phyloP scores from a whole-genome alignment of 2,888 invertebrate genomes.

The Creontiades dilutus region DNA sequence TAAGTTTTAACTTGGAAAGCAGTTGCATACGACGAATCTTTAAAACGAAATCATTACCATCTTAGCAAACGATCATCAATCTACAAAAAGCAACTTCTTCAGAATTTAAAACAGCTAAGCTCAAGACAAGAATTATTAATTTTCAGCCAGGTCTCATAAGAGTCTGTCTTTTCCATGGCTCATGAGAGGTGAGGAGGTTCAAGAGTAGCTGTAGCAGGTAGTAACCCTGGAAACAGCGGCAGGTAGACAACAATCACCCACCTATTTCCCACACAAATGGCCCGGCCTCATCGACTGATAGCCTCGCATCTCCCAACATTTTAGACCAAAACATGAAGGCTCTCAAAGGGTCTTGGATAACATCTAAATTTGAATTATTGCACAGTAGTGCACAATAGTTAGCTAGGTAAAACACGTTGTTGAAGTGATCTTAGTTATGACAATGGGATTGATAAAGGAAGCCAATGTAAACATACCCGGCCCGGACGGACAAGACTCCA shows the following conservation, averaged over 20 bases:
- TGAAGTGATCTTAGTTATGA: neutral
- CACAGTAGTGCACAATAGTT: neutral
- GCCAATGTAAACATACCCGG: neutral
- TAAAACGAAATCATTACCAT: too few relatives aligned
- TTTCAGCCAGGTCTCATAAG: conserved; percentile 37
- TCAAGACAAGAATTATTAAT: neutral
- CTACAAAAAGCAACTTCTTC: neutral
- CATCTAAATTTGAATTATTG: neutral
- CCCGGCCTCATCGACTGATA: conserved; percentile 28
- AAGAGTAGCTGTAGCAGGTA: conserved; percentile 51
- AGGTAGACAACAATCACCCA: conserved; percentile 67
- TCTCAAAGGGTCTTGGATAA: neutral
- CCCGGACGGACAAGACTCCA: neutral
- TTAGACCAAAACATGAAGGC: neutral
- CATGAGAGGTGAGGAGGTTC: conserved; percentile 31
- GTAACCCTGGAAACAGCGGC: conserved; percentile 64
- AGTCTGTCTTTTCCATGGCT: conserved; percentile 61
- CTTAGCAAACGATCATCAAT: neutral
- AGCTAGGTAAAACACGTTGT: neutral
- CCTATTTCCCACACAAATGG: conserved; percentile 67
- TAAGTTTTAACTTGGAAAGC: too few relatives aligned
- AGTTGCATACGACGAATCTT: too few relatives aligned
- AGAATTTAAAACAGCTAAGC: neutral
- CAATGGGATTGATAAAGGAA: neutral
- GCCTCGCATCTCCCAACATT: conserved; percentile 10